Base-by-base conservation (phyloP, 1,140 invertebrate species). In the Alviniconcha marisindica region DNA sequence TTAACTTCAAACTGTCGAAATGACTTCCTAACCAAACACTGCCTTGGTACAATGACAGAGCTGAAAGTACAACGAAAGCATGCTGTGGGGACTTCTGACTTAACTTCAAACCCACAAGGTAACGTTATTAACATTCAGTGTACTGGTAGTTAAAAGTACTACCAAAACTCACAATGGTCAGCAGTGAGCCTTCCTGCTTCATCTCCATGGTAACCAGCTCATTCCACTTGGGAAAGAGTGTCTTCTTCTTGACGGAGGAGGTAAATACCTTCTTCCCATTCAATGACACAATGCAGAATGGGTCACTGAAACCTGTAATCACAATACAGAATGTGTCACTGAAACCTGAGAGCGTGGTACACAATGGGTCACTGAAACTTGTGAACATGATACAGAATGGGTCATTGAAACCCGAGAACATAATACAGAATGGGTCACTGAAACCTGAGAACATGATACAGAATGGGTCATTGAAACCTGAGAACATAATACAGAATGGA, bases 241-340 rank as follows among this genome's bases (percentile, higher is more conserved):
- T 95, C 83, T 95, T 95, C 88, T 95, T 95, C 83, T 95, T 95
- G 7, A 95, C 93, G 73, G 91, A 93, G 31, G 94, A 94, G 69
- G 94, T 94, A 87, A 94, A 95, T 74, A 94, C 93, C 28, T 93
- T 94, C 79, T 94, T 94, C 33, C 94, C 93, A 54, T 93, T 94
- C 48, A 95, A 80, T 83, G 93, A 93, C 15, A 95, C 85, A 81
- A 94, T 94, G 89, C 94, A 95, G 81, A 94, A 95, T 28, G 94
- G 94, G 89, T 95, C 94, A 88, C 94, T 95, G 87, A 94, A 94
- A 28, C 92, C 92, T 93, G 73, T 21, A 83, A 83, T 28, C 60
- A 71, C 14, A 36, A 28, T 5, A 74, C 36, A 74, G 18, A 33
- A 42, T 74, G 31, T n/a, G 12, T 12, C 51, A 56, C 12, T 28